Evolutionary conservation across 2,888 invertebrate species (phyloP).

Genomic region (Melanostoma mellinum): DNA sequence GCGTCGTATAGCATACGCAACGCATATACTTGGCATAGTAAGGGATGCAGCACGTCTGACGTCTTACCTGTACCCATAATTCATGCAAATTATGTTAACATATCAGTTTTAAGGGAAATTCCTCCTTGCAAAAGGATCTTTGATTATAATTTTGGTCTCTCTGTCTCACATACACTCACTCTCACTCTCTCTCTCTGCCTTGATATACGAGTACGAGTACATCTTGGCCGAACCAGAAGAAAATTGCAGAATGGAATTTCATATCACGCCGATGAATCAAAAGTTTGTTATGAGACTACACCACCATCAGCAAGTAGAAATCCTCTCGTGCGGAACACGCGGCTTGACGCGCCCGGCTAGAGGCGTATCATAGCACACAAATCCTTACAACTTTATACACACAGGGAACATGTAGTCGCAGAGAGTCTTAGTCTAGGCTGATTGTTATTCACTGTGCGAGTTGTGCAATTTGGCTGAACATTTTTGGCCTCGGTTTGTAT

Average conservation of each 20-base stretch:
- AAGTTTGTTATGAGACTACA: conserved; percentile 44
- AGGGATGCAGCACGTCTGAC: conserved; percentile 7
- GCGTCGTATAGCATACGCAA: conserved; percentile 15
- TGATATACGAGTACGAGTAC: background rate
- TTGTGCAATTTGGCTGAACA: conserved; percentile 67
- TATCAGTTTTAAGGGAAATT: conserved; percentile 70
- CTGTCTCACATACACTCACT: no score
- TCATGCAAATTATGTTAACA: conserved; percentile 73
- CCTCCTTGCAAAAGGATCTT: conserved; percentile 58
- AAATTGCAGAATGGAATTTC: conserved; percentile 67
- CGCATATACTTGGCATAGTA: conserved; percentile 18
- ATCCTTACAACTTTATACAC: conserved; percentile 42
- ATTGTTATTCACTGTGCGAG: conserved; percentile 67
- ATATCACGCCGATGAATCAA: conserved; percentile 68
- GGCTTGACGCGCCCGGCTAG: conserved; percentile 58
- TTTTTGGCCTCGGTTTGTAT: conserved; percentile 17
- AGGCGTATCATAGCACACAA: conserved; percentile 65
- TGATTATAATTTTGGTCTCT: background rate
- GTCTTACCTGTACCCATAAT: conserved; percentile 55
- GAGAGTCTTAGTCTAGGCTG: conserved; percentile 18
- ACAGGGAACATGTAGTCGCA: background rate
- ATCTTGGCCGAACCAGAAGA: conserved; percentile 38
- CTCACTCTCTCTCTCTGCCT: background rate
- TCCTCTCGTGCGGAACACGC: conserved; percentile 44
- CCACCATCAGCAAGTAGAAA: conserved; percentile 4